Base-by-base conservation (phyloP, 2,888 invertebrate genomes). In the Clitarchus hookeri region DNA sequence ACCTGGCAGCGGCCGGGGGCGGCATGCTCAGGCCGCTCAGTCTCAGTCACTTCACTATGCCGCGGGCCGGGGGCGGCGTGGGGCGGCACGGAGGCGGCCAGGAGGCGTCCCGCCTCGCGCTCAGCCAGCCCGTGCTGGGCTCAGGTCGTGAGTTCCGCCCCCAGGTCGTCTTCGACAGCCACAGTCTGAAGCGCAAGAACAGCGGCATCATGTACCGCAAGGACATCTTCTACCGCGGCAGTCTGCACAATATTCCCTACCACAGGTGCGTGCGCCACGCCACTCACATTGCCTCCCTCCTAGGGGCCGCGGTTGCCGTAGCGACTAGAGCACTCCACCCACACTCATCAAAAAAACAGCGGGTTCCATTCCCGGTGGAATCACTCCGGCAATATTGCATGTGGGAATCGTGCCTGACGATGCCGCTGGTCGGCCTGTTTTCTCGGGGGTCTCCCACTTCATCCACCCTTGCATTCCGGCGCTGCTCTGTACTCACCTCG, bases 151-250 rank as follows among this genome's bases (percentile, higher is more conserved):
- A 48, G 53, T 53, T 84, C 44, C 85, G 65, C 84, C 83, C 79
- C 84, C 36, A 36, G 1, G 86, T 84, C 16, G 86, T 84, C 16
- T 87, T 86, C 79, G 86, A 86, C 23, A 86, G 87, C 78, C 84
- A 84, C 77, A 80, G 83, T 26, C 77, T 48, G 12, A 79, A 53
- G 83, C 85, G 87, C 11, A 86, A 84, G 53, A 95, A 94, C 54
- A 95, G 95, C 88, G 96, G 97, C 2, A 95, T 97, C 25, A 95
- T 98, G 94, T 94, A 96, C 89, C 94, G 97, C 85, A 96, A 96
- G 85, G 98, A 99, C 91, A 95, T 98, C 13, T 95, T 98, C 89
- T 98, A 98, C 91, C 96, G 96, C 90, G 97, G 97, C 88, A 96
- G 95, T 90, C 91, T 95, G 27, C 91, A 92, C 86, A 94, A 93